phyloP scores from a whole-genome alignment of 2,797 vertebrate genomes.

The Esox lucius region DNA sequence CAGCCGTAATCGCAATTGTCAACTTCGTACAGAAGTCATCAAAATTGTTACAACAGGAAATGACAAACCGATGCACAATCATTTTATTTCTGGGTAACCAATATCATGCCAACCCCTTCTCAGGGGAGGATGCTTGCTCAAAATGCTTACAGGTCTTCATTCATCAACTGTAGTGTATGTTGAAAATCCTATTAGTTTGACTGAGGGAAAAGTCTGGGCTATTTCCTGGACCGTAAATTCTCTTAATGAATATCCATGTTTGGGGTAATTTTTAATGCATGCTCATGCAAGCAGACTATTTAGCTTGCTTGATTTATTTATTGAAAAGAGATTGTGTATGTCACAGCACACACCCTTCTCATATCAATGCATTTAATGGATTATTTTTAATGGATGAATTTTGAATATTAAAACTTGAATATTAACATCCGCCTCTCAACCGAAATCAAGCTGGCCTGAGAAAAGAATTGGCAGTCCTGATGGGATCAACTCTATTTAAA shows the following conservation, averaged over 20 bases:
- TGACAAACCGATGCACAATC: no score
- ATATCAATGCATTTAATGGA: slow-evolving; percentile 42
- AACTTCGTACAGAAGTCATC: no score
- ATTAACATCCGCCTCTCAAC: neutral
- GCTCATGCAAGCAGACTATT: slow-evolving; percentile 16
- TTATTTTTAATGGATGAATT: slow-evolving; percentile 11
- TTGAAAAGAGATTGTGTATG: slow-evolving; percentile 23
- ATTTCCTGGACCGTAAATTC: slow-evolving; percentile 50
- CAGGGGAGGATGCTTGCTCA: slow-evolving; percentile 19
- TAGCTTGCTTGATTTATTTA: slow-evolving; percentile 30
- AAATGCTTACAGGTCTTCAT: slow-evolving; percentile 40
- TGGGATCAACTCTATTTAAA: slow-evolving; percentile 30
- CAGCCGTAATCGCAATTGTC: no score
- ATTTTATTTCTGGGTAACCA: no score
- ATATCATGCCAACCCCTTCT: neutral
- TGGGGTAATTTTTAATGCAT: slow-evolving; percentile 28
- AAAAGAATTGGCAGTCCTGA: slow-evolving; percentile 32
- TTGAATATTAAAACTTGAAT: no score
- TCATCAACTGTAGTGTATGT: slow-evolving; percentile 46
- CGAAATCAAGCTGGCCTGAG: slow-evolving; percentile 5
- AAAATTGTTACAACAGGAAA: no score
- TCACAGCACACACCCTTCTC: slow-evolving; percentile 45
- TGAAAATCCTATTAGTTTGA: slow-evolving; percentile 58
- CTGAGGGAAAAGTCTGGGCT: slow-evolving; percentile 49
- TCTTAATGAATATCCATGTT: slow-evolving; percentile 34